A percentile compares a stretch with the other conserved stretches of the same genome.
phyloP scores from a whole-genome alignment of 1,140 invertebrate genomes.

The Monomorium pharaonis region DNA sequence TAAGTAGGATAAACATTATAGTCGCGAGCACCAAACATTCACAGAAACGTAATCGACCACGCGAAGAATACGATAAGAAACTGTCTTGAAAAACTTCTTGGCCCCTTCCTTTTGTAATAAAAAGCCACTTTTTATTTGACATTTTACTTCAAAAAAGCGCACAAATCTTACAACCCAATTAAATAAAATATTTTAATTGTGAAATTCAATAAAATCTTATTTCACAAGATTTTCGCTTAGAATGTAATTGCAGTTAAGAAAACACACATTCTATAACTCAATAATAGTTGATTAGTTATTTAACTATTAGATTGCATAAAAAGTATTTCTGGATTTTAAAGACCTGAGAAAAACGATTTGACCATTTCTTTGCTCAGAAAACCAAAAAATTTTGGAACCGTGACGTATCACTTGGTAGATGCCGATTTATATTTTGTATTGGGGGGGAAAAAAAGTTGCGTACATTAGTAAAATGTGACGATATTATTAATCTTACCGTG shows the following conservation, averaged over 20 bases:
- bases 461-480: not conserved
- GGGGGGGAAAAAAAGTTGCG: not conserved
- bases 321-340: not conserved
- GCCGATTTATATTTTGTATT: not conserved
- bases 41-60: not conserved
- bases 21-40: constrained; percentile 2
- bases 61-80: not conserved
- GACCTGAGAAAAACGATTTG: not conserved
- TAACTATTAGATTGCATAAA: not conserved
- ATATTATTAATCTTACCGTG: not conserved
- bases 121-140: constrained; percentile 1
- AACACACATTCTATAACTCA: not conserved
- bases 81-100: constrained; percentile 1
- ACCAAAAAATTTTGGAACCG: constrained; percentile 67
- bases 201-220: not conserved
- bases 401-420: not conserved
- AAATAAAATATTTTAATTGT: not conserved
- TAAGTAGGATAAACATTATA: constrained; percentile 36
- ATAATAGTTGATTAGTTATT: not conserved
- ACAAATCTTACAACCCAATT: not conserved
- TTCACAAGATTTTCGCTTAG: not conserved
- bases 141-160: not conserved
- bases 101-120: not conserved
- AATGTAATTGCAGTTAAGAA: not conserved
- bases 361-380: constrained; percentile 58